Evolutionary conservation across 2,888 invertebrate genomes (phyloP), one percentile per base, ranked within the genome.

Genomic region (Allophyes oxyacanthae): DNA sequence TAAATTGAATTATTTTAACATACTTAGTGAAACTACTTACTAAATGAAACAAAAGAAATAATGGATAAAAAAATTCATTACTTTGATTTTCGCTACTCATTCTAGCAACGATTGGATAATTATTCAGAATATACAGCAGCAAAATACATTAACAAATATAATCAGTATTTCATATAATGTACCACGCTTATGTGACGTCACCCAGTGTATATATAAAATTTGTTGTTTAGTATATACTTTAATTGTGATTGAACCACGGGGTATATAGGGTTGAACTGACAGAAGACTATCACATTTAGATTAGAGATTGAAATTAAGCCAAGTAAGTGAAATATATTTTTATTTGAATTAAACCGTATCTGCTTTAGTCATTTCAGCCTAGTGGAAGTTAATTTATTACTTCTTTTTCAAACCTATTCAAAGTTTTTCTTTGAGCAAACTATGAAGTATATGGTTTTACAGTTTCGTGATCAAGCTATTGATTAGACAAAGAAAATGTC

Each of bases 141-240:
- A 8, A 32, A 45, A 34, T 26, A 38, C 26, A 50, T 72, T 68
- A 33, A 43, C 57, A 55, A 71, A 46, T 44, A 36, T 44, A 52
- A 59, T 65, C 33, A 69, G 64, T 68, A 26, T 64, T 20, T 40
- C 52, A 53, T 45, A 36, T 43, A 15, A 13, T 44, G 77, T 96
- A 95, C 73, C 94, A 1, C 95, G 37, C 95, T n/a, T 20, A 95
- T 1, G 94, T 93, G 56, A 37, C 41, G 26, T 41, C 7, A 25
- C 25, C 13, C 40, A 25, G n/a, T 26, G 20, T 44, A 14, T 68
- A 72, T 72, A 71, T 58, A 71, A 54, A 56, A 55, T 44, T 43
- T 57, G 11, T 9, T 14, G 7, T 9, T 40, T 25, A 6, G n/a
- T 26, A 36, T 38, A n/a, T 36, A 33, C 13, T 30, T 64, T 68